phyloP scores from a whole-genome alignment of 2,888 invertebrate species.

The Punctoribates punctum region DNA sequence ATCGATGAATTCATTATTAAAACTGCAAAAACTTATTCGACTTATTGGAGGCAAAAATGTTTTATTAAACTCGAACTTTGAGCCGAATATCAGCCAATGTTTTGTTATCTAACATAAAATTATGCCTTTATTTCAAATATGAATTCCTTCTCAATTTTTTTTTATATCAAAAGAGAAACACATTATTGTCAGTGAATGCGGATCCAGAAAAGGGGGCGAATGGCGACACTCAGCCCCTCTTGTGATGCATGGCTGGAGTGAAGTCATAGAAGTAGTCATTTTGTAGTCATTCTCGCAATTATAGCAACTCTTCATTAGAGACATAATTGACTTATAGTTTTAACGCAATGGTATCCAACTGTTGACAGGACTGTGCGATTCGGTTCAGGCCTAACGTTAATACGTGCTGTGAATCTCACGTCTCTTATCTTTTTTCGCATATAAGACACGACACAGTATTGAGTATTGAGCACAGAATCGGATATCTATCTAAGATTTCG shows the following conservation, averaged over 20 bases:
- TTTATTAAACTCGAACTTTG: no score
- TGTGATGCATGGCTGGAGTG: conserved; percentile 10
- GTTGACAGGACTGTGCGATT: background rate
- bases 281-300: conserved; percentile 3
- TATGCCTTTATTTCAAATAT: background rate
- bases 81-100: background rate
- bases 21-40: no score
- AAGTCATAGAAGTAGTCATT: background rate
- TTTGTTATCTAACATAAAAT: background rate
- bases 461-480: background rate
- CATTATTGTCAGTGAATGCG: conserved; percentile 6
- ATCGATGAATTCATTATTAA: background rate
- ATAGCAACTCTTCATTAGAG: background rate
- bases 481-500: background rate
- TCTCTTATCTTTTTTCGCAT: conserved; percentile 1
- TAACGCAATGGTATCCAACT: background rate
- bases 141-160: background rate
- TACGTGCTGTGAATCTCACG: background rate
- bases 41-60: no score
- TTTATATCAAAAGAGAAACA: background rate
- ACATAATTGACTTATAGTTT: background rate
- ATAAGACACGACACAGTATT: conserved; percentile 2
- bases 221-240: background rate
- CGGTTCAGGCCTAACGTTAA: background rate
- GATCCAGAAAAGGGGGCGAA: conserved; percentile 1